Conservation (phyloP, 2,888 invertebrate genomes). For the Ophioninae sp. region DNA sequence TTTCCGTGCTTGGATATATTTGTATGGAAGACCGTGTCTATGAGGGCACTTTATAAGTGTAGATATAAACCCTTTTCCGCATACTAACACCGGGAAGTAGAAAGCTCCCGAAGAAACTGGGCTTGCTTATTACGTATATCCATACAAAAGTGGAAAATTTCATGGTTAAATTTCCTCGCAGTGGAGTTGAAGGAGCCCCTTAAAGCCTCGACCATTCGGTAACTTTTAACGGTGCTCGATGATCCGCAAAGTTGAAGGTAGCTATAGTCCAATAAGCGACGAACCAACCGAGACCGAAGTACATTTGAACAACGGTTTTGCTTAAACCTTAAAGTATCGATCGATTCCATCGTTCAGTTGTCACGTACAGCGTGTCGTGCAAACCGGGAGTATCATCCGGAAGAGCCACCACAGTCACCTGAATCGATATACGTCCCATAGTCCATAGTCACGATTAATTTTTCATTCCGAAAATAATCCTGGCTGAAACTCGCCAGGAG, state of each 20-base stretch:
- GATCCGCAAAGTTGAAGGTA: constrained; percentile 23
- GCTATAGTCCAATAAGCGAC: neutral
- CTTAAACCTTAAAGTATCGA: neutral
- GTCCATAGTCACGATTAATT: constrained; percentile 57
- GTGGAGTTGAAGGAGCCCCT: constrained; percentile 1
- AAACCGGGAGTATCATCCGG: neutral
- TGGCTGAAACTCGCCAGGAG: constrained; percentile 22
- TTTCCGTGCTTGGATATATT: neutral
- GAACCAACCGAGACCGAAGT: neutral
- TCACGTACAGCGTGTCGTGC: neutral
- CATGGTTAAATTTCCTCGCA: neutral
- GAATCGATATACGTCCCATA: constrained; percentile 31
- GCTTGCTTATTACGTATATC: neutral
- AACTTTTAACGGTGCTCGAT: constrained; percentile 47
- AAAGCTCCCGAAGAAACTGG: neutral
- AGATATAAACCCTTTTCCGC: constrained; percentile 1
- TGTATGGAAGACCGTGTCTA: neutral
- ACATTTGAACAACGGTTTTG: neutral
- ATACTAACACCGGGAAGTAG: constrained; percentile 12
- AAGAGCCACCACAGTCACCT: neutral
- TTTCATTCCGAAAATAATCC: constrained; percentile 60
- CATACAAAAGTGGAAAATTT: neutral
- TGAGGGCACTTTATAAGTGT: neutral
- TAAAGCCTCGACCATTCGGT: neutral
- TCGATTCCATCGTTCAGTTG: neutral